Evolutionary conservation across 2,797 vertebrate species (phyloP).

Genomic region (Decapterus maruadsi): DNA sequence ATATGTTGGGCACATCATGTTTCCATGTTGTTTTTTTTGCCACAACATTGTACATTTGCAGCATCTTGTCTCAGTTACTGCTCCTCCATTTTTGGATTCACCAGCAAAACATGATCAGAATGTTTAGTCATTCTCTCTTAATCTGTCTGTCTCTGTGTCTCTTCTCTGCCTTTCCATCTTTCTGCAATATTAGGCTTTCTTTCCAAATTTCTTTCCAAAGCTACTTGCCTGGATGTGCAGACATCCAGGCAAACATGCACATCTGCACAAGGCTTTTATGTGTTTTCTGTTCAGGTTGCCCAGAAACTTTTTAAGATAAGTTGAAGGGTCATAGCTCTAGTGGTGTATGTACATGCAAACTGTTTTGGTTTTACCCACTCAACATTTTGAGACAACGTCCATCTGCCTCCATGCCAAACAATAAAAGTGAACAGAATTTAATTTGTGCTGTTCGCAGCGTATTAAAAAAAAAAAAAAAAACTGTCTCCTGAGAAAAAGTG

Average conservation of each 20-base stretch:
- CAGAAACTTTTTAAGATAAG: not conserved
- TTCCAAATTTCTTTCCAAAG: not conserved
- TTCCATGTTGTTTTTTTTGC: conserved; percentile 40
- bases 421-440: not conserved
- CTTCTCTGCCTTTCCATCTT: not conserved
- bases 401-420: not conserved
- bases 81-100: conserved; percentile 26
- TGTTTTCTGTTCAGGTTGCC: not conserved
- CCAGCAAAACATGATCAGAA: conserved; percentile 24
- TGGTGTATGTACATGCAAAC: not conserved
- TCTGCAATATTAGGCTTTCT: conserved; percentile 9
- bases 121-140: conserved; percentile 12
- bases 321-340: not conserved
- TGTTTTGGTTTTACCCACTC: conserved; percentile 1
- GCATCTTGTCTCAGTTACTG: conserved; percentile 55
- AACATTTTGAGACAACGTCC: no score
- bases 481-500: not conserved
- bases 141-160: conserved; percentile 10
- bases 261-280: not conserved
- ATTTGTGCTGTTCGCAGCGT: not conserved
- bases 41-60: conserved; percentile 45
- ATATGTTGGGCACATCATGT: conserved; percentile 46
- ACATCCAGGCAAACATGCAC: not conserved
- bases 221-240: not conserved
- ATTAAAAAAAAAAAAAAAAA: not conserved